phyloP scores from a whole-genome alignment of 2,113 vertebrate genomes.

The Actenoides lindsayi region DNA sequence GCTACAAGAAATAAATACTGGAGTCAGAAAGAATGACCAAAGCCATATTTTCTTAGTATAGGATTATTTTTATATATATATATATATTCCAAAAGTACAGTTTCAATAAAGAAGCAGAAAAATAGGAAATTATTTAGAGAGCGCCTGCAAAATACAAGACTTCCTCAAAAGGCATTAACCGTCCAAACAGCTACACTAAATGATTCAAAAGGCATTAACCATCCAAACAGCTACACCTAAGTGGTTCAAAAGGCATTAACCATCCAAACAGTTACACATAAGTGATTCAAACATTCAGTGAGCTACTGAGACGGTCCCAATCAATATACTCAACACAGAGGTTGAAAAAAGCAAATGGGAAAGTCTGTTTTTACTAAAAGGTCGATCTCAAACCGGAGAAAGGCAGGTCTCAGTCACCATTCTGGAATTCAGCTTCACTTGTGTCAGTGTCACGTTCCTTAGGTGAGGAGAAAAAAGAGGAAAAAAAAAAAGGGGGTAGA shows the following conservation, averaged over 20 bases:
- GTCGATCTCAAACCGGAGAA: background rate
- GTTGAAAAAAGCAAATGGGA: background rate
- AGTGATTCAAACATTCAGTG: background rate
- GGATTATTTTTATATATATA: conserved; percentile 1
- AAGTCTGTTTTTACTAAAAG: background rate
- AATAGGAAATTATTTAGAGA: conserved; percentile 59
- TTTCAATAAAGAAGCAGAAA: conserved; percentile 51
- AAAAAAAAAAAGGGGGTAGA: background rate
- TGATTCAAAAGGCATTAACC: no score
- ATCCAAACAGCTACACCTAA: no score
- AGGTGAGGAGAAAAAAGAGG: background rate
- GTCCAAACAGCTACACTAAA: no score
- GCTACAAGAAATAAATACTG: background rate
- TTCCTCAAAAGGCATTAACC: background rate
- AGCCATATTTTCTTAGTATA: background rate
- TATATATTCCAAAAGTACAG: conserved; percentile 59
- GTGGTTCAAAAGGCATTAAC: background rate
- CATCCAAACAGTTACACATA: background rate
- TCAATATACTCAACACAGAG: background rate
- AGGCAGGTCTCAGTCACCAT: conserved; percentile 41
- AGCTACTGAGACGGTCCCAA: conserved; percentile 1
- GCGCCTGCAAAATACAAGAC: conserved; percentile 20
- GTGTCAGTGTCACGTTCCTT: conserved; percentile 88
- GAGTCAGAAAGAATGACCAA: background rate
- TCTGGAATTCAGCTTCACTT: conserved; percentile 75